Percentiles rank a stretch among this genome's conserved stretches.
Evolutionary conservation across 2,888 invertebrate genomes (phyloP).

Genomic region (Halictus ligatus): DNA sequence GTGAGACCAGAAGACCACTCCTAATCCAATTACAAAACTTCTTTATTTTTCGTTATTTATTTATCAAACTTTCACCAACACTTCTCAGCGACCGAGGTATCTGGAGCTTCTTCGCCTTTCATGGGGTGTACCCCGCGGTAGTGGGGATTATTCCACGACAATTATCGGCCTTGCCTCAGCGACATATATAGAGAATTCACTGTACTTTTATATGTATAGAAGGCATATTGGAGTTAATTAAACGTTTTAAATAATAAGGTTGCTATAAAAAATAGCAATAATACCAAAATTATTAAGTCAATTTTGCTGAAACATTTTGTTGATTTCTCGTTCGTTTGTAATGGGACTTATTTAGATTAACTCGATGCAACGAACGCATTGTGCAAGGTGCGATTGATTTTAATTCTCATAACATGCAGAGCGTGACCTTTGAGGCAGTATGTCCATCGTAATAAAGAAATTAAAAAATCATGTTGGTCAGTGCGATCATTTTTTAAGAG

Average conservation of each 20-base stretch:
- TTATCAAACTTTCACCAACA: too few relatives aligned
- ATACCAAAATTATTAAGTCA: not conserved
- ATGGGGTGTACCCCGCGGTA: too few relatives aligned
- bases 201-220: too few relatives aligned
- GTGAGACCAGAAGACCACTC: too few relatives aligned
- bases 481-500: slow-evolving; percentile 16
- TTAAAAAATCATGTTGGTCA: not conserved
- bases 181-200: too few relatives aligned
- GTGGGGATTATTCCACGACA: too few relatives aligned
- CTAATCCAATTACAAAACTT: too few relatives aligned
- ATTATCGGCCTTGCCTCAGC: too few relatives aligned
- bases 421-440: slow-evolving; percentile 2
- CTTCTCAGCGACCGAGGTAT: too few relatives aligned
- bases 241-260: not conserved
- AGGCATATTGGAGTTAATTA: not conserved
- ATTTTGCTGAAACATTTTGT: not conserved
- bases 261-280: not conserved
- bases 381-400: slow-evolving; percentile 52
- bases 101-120: too few relatives aligned
- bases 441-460: slow-evolving; percentile 28
- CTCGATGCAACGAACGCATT: not conserved
- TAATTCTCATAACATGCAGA: slow-evolving; percentile 42
- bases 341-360: not conserved
- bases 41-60: too few relatives aligned
- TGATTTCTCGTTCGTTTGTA: not conserved